phyloP scores from a whole-genome alignment of 1,140 invertebrate species.

The Leptoteleia sp. region DNA sequence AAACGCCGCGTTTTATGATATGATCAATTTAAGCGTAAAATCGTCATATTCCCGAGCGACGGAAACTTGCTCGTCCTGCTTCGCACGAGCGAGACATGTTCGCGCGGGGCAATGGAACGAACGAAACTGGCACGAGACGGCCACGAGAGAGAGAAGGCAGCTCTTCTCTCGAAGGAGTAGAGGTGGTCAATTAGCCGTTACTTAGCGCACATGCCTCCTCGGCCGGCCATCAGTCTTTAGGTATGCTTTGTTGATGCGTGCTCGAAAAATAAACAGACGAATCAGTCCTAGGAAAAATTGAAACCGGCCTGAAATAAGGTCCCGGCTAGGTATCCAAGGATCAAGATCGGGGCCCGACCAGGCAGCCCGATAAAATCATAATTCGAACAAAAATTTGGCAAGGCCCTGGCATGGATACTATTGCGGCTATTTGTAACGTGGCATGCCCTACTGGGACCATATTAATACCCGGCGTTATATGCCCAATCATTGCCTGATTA shows the following conservation, averaged over 20 bases:
- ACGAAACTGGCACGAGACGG: constrained; percentile 74
- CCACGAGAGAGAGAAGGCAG: constrained; percentile 68
- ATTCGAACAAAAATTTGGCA: too few relatives aligned
- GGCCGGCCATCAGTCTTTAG: constrained; percentile 38
- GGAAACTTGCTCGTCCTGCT: constrained; percentile 46
- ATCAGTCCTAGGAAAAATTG: constrained; percentile 19
- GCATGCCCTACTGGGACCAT: too few relatives aligned
- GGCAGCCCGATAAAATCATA: too few relatives aligned
- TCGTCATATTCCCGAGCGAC: constrained; percentile 23
- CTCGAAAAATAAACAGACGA: constrained; percentile 36
- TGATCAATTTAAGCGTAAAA: constrained; percentile 4
- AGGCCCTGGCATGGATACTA: too few relatives aligned
- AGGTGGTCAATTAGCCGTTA: constrained; percentile 81
- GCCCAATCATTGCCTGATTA: too few relatives aligned
- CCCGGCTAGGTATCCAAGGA: too few relatives aligned
- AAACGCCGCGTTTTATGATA: too few relatives aligned
- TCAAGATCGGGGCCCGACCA: too few relatives aligned
- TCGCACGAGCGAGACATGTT: constrained; percentile 37
- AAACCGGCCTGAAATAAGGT: too few relatives aligned
- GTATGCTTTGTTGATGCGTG: constrained; percentile 18
- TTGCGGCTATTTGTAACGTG: too few relatives aligned
- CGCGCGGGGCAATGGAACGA: constrained; percentile 70
- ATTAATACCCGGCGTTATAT: too few relatives aligned
- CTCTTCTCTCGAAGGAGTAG: constrained; percentile 75
- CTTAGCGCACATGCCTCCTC: constrained; percentile 71